phyloP scores from a whole-genome alignment of 2,797 vertebrate species.

The Poecile montanus region DNA sequence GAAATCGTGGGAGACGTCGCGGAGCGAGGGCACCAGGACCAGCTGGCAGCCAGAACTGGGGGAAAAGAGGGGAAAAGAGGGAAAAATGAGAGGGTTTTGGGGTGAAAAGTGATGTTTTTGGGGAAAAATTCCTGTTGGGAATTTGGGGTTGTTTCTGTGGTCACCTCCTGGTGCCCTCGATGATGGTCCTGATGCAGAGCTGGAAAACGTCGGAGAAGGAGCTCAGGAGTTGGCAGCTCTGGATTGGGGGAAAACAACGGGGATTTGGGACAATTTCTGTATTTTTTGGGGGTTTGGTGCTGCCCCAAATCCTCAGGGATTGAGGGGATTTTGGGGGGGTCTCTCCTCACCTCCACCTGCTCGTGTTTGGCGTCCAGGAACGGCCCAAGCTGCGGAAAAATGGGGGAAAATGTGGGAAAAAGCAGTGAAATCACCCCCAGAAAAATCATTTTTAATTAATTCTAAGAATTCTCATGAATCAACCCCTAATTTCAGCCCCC shows the following conservation, averaged over 20 bases:
- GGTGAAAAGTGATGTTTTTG: accelerated
- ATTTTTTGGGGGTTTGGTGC: accelerated
- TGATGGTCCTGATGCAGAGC: slow-evolving; percentile 84
- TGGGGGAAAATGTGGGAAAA: too few relatives aligned
- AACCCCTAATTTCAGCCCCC: neutral
- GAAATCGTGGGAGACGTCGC: neutral
- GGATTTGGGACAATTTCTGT: accelerated
- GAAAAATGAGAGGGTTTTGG: accelerated
- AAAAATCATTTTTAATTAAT: too few relatives aligned
- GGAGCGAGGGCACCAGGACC: neutral
- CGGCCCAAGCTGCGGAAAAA: slow-evolving; percentile 83
- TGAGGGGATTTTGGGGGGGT: neutral
- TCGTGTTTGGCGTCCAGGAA: slow-evolving; percentile 95
- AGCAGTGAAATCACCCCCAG: neutral
- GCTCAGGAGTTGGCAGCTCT: slow-evolving; percentile 84
- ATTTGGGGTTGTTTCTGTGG: accelerated
- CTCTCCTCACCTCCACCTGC: slow-evolving; percentile 91
- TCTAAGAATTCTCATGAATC: accelerated
- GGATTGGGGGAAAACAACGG: accelerated
- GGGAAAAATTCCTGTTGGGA: neutral
- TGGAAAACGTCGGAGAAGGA: slow-evolving; percentile 84
- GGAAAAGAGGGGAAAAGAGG: accelerated
- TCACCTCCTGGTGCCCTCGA: slow-evolving; percentile 87
- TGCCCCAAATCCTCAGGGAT: neutral
- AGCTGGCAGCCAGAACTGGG: neutral